Evolutionary conservation across 1,140 invertebrate genomes (phyloP).

Genomic region (Varroa destructor): DNA sequence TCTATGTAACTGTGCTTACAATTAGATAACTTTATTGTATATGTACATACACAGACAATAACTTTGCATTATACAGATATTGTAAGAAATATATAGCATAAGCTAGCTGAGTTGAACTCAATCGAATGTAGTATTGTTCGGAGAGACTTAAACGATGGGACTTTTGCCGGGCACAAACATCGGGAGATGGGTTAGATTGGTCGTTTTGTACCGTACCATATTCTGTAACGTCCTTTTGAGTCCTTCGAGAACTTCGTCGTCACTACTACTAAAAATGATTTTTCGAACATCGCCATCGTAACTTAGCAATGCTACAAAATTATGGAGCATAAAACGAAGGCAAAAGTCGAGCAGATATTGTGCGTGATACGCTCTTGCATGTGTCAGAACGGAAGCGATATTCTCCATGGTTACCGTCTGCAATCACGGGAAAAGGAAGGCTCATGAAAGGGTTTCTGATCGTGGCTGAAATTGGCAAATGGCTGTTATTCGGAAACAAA

Average conservation of each 20-base stretch:
- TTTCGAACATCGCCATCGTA: slow-evolving; percentile 79
- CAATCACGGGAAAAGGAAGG: neutral
- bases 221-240: slow-evolving; percentile 62
- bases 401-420: slow-evolving; percentile 61
- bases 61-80: no score
- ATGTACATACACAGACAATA: no score
- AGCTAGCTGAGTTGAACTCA: no score
- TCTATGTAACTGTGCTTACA: no score
- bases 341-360: slow-evolving; percentile 71
- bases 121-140: no score
- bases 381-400: slow-evolving; percentile 79
- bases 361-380: slow-evolving; percentile 80
- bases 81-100: no score
- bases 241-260: slow-evolving; percentile 71
- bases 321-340: slow-evolving; percentile 76
- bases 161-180: neutral
- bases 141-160: neutral
- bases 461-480: no score
- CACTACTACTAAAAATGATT: slow-evolving; percentile 71
- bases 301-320: slow-evolving; percentile 77
- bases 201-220: slow-evolving; percentile 47
- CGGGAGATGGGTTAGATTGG: neutral
- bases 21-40: no score
- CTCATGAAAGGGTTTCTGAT: no score
- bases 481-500: no score